These are phyloP conservation scores for Syngnathus floridae DNA, from an alignment of 2,113 vertebrate species.

Conservation along the genomic window DNA sequence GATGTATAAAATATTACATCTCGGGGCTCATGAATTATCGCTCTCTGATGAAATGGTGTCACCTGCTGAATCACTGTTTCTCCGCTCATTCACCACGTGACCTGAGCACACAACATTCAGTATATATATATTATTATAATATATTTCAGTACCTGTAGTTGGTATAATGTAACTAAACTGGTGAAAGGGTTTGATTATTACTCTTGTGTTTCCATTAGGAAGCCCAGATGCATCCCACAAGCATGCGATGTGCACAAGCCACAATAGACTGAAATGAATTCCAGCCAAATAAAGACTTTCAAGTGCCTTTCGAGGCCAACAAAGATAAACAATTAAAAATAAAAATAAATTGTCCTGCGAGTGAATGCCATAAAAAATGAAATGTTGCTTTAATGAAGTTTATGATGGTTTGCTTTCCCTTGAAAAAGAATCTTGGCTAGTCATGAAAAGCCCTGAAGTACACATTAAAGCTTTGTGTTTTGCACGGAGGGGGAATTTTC, in stretches of 20 bases:
- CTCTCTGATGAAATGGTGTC: constrained; percentile 42
- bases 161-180: neutral
- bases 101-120: constrained; percentile 13
- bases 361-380: neutral
- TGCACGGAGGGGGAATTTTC: constrained; percentile 7
- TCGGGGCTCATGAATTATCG: constrained; percentile 23
- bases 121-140: no score
- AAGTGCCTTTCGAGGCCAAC: neutral
- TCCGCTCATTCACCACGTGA: constrained; percentile 22
- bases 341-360: constrained; percentile 3
- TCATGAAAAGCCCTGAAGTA: constrained; percentile 4
- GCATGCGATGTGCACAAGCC: constrained; percentile 9
- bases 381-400: constrained; percentile 7
- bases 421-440: neutral
- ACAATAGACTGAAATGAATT: constrained; percentile 18
- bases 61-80: constrained; percentile 42
- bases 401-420: neutral
- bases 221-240: constrained; percentile 5
- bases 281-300: constrained; percentile 5
- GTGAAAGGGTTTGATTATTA: neutral
- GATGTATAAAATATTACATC: constrained; percentile 40
- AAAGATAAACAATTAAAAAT: neutral
- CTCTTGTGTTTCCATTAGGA: constrained; percentile 18
- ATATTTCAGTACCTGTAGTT: neutral
- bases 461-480: constrained; percentile 6